These are phyloP conservation scores for Pentamera pediparva DNA, from an alignment of 53 echinoderm and acorn worm species.

Conservation along the genomic window DNA sequence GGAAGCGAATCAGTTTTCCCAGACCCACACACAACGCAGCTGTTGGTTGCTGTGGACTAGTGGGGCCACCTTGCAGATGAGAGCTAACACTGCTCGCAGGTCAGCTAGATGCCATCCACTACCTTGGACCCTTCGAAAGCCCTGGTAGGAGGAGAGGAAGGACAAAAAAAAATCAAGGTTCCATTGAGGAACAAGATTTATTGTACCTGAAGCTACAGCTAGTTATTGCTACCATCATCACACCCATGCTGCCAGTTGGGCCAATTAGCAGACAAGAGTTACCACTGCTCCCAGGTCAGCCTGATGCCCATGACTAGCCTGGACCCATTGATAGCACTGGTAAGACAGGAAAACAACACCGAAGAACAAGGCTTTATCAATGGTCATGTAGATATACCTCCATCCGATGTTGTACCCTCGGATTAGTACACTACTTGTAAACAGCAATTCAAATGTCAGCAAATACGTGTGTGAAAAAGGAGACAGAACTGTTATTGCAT, in stretches of 20 bases:
- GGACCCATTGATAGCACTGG: conserved; percentile 95
- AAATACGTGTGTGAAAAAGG: no score
- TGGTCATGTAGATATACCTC: no score
- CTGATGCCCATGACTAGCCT: conserved; percentile 71
- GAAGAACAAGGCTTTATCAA: not conserved
- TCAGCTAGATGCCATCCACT: conserved; percentile 68
- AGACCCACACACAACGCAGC: conserved; percentile 95
- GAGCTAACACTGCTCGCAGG: conserved; percentile 82
- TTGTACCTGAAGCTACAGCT: no score
- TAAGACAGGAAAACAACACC: conserved; percentile 4
- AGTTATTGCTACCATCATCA: no score
- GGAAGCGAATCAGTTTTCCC: no score
- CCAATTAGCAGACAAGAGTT: conserved; percentile 74
- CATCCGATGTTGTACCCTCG: no score
- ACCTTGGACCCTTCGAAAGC: conserved; percentile 94
- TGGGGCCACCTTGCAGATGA: conserved; percentile 86
- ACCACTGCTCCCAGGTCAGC: conserved; percentile 78
- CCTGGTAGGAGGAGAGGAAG: conserved; percentile 46
- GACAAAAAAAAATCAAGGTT: not conserved
- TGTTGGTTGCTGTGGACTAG: conserved; percentile 55
- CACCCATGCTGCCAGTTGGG: no score
- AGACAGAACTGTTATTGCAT: no score
- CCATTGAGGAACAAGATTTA: not conserved
- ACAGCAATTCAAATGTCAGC: no score
- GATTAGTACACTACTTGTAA: no score